phyloP scores from a whole-genome alignment of 2,797 vertebrate genomes.

The Centropyge bicolor region DNA sequence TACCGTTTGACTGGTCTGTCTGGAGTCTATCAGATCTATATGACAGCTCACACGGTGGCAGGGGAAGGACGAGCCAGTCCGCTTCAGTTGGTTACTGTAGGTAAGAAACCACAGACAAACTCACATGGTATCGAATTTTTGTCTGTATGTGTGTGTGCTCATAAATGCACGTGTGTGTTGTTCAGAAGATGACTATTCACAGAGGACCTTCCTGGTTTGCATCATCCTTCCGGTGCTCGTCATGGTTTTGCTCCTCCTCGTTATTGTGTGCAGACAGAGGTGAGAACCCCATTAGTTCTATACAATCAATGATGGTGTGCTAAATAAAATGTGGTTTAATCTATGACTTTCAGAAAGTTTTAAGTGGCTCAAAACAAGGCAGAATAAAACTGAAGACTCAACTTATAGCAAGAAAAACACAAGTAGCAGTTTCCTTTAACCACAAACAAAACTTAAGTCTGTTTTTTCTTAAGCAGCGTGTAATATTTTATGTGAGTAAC shows the following conservation, averaged over 20 bases:
- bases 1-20: not conserved
- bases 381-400: not conserved
- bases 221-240: not conserved
- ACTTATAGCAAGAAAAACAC: not conserved
- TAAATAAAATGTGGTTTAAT: not conserved
- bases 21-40: not conserved
- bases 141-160: not conserved
- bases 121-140: not conserved
- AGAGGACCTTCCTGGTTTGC: conserved; percentile 2
- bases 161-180: not conserved
- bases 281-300: not conserved
- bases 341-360: not conserved
- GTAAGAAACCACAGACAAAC: not conserved
- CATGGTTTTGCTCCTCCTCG: not conserved
- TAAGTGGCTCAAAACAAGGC: not conserved
- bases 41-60: conserved; percentile 25
- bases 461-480: too few species aligned
- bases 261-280: not conserved
- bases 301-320: not conserved
- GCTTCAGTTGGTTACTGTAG: not conserved
- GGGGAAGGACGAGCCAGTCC: not conserved
- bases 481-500: too few species aligned
- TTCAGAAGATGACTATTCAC: not conserved
- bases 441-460: not conserved
- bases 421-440: not conserved